Conservation (phyloP, 2,113 vertebrate species). For the Crotalus horridus region DNA sequence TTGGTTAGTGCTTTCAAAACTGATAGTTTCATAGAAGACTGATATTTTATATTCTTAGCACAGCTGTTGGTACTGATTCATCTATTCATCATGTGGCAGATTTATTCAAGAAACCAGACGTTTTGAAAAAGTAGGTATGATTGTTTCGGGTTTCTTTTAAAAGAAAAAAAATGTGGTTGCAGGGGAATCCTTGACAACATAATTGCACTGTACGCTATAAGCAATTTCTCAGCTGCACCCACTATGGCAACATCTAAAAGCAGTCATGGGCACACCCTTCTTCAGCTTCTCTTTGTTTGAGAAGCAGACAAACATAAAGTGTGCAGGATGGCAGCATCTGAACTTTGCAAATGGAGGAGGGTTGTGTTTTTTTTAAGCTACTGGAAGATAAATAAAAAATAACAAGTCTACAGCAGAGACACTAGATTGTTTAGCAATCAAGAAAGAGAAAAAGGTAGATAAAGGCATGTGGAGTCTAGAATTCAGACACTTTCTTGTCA, state of each 20-base stretch:
- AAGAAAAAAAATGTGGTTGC: not conserved
- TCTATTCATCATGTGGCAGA: slow-evolving; percentile 2
- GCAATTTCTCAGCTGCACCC: slow-evolving; percentile 8
- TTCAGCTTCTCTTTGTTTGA: not conserved
- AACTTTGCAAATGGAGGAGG: not conserved
- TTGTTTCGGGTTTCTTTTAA: not conserved
- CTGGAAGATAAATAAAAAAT: not conserved
- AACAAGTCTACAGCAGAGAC: not conserved
- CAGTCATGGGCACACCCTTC: not conserved
- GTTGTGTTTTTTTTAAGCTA: not conserved
- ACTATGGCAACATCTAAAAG: not conserved
- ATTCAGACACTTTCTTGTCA: not conserved
- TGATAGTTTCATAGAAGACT: not conserved
- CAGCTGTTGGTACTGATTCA: not conserved
- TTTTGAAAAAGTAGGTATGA: not conserved
- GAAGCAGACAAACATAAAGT: not conserved
- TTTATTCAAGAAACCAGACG: slow-evolving; percentile 1
- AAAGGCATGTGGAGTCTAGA: no score
- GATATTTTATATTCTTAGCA: not conserved
- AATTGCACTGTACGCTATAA: not conserved
- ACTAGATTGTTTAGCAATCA: not conserved
- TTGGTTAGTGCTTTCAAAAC: not conserved
- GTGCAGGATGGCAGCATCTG: not conserved
- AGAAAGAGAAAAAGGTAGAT: not conserved
- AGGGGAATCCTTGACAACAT: not conserved